These are phyloP conservation scores for Furcifer pardalis DNA, from an alignment of 2,797 vertebrate species.

Conservation along the genomic window DNA sequence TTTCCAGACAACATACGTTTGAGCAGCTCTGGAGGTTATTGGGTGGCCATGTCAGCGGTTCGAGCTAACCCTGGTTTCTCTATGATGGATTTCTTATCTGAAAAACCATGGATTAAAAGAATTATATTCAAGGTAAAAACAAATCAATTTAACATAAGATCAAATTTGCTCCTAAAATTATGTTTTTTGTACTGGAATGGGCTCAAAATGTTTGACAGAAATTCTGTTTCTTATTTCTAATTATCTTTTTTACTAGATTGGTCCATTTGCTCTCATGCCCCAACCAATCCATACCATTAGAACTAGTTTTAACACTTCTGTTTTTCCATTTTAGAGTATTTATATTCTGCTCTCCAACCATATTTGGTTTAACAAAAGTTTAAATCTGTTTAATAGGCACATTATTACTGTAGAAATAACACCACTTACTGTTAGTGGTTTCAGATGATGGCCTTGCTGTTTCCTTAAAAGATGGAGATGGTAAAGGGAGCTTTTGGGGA, in stretches of 20 bases:
- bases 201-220: neutral
- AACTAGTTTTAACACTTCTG: neutral
- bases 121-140: conserved; percentile 92
- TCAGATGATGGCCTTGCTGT: neutral
- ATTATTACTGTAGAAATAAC: neutral
- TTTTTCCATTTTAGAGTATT: neutral
- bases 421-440: neutral
- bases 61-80: conserved; percentile 93
- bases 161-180: neutral
- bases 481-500: neutral
- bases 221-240: neutral
- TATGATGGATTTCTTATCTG: conserved; percentile 92
- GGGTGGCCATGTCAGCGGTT: conserved; percentile 89
- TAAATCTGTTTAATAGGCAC: neutral
- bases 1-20: conserved; percentile 94
- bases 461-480: neutral
- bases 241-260: neutral
- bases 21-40: conserved; percentile 93
- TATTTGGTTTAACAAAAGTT: neutral
- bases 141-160: neutral
- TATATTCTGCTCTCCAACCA: neutral
- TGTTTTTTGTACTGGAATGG: neutral
- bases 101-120: conserved; percentile 92
- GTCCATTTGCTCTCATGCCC: neutral
- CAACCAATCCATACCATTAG: neutral